Conservation (phyloP, 2,888 invertebrate genomes). For the Polyploca ridens region DNA sequence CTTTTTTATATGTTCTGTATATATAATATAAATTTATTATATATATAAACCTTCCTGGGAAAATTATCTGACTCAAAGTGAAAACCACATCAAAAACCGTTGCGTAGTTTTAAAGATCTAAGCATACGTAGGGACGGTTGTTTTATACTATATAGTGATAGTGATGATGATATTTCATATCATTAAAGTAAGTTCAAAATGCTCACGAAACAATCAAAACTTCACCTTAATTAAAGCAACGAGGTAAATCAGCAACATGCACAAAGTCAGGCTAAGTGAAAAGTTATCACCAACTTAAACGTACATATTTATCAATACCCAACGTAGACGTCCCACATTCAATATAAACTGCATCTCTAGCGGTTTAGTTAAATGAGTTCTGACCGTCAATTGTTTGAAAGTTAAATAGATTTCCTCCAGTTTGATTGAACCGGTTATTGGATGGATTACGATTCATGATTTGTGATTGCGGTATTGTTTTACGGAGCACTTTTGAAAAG, state of each 20-base stretch:
- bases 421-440: constrained; percentile 35
- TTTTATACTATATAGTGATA: too few species aligned
- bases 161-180: too few species aligned
- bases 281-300: not conserved
- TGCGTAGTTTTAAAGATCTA: too few species aligned
- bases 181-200: too few species aligned
- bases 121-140: too few species aligned
- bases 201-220: not conserved
- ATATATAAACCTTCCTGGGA: too few species aligned
- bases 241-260: not conserved
- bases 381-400: constrained; percentile 40
- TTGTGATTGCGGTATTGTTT: not conserved
- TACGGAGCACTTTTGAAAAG: not conserved
- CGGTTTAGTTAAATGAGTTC: constrained; percentile 65
- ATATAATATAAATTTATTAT: too few species aligned
- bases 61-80: too few species aligned
- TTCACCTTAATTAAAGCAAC: not conserved
- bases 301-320: constrained; percentile 31
- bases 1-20: too few species aligned
- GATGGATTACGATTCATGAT: constrained; percentile 16
- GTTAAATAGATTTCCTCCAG: constrained; percentile 47
- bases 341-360: constrained; percentile 44
- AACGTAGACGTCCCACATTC: constrained; percentile 35
- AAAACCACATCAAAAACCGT: too few species aligned
- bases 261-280: not conserved